Conservation (phyloP, 1,140 invertebrate species). For the Atopsyche davidsoni region DNA sequence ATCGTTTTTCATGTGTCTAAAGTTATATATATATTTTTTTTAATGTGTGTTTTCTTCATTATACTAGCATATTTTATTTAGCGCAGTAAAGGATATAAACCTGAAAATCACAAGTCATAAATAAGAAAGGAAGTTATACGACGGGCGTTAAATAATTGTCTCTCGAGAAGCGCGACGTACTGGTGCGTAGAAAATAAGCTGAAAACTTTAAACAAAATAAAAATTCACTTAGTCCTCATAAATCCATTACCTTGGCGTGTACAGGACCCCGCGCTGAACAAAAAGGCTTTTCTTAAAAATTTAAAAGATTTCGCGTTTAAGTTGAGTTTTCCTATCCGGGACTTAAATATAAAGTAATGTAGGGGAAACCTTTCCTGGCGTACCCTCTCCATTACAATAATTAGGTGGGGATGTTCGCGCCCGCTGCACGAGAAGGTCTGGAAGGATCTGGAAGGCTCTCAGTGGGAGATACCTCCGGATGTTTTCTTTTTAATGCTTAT, state of each 20-base stretch:
- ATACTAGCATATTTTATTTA: too few relatives aligned
- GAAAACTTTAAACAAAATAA: constrained; percentile 23
- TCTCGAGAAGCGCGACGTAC: neutral
- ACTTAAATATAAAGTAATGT: neutral
- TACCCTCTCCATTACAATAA: constrained; percentile 29
- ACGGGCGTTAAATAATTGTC: too few relatives aligned
- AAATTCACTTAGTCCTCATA: constrained; percentile 26
- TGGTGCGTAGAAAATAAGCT: neutral
- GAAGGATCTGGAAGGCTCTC: too few relatives aligned
- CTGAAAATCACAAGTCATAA: too few relatives aligned
- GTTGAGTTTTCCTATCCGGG: neutral
- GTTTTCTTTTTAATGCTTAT: too few relatives aligned
- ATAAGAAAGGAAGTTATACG: too few relatives aligned
- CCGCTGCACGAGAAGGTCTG: too few relatives aligned
- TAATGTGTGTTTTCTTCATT: too few relatives aligned
- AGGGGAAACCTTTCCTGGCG: constrained; percentile 20
- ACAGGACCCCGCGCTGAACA: neutral
- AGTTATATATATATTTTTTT: too few relatives aligned
- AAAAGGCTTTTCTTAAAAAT: neutral
- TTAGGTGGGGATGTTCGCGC: constrained; percentile 19
- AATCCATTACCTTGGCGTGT: constrained; percentile 18
- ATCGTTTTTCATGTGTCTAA: too few relatives aligned
- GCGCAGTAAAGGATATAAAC: too few relatives aligned
- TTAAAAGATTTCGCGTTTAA: neutral
- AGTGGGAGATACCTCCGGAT: too few relatives aligned